Base-by-base conservation (phyloP, 2,797 vertebrate genomes). In the Myotis findleyi region DNA sequence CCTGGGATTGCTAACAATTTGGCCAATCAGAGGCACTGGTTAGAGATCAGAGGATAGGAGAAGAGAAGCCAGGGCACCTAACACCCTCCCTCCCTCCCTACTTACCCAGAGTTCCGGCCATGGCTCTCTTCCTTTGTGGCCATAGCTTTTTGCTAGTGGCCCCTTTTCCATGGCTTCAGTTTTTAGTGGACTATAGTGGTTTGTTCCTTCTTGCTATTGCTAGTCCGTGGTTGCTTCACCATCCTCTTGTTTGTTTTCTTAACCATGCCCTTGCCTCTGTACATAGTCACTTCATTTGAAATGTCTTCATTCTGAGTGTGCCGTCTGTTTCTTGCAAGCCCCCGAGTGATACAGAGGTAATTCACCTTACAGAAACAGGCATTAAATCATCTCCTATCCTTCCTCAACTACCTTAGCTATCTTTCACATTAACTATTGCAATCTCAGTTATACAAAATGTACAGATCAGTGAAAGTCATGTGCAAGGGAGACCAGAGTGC, bases 201-300 rank as follows among this genome's bases (percentile, higher is more conserved):
- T 84, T 76, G 4, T 55, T 47, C 6, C 72, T 76, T 82, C 59
- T 77, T 73, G n/a, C 30, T 81, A 3, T 81, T 79, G 33, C 49
- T 77, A 25, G 83, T 16, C 59, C 13, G 21, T 33, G 8, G 7
- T 51, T 68, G 12, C 7, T 84, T 84, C 14, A 2, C 12, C 2
- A 14, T 84, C n/a, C 68, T 89, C 66, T 94, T 89, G 47, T 44
- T 91, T 73, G 53, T 79, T 96, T 25, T 11, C 53, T 64, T 75
- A 91, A 72, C 23, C 87, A 71, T 23, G 38, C 27, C 44, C 6
- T 7, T 2, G 0, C 41, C 62, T 89, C 83, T 76, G 69, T 71
- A 14, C 64, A n/a, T 53, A 38, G 16, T 47, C 27, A 12, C 57
- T 91, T 91, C 18, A 27, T 64, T 64, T 84, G 47, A 89, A 81